These are phyloP conservation scores for Brachypalpus laphriformis DNA, from an alignment of 2,888 invertebrate genomes.

Conservation along the genomic window DNA sequence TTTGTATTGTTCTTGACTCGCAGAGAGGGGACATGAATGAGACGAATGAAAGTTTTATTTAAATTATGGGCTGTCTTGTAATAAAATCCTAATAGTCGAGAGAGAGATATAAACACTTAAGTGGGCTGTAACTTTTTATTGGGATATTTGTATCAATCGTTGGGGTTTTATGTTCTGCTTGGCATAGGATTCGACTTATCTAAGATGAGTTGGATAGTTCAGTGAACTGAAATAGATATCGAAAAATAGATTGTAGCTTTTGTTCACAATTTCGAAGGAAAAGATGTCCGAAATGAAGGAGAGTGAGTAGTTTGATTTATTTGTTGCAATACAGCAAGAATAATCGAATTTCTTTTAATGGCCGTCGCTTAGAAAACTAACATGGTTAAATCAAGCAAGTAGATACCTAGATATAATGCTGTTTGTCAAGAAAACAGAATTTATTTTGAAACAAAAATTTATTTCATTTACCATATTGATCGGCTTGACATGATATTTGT, in stretches of 20 bases:
- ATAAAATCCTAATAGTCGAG: conserved; percentile 37
- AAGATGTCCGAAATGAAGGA: too few species aligned
- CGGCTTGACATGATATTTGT: too few species aligned
- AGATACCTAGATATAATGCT: too few species aligned
- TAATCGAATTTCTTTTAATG: too few species aligned
- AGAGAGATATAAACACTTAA: background rate
- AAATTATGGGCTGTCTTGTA: conserved; percentile 36
- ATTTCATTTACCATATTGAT: too few species aligned
- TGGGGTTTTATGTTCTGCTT: background rate
- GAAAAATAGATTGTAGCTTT: background rate
- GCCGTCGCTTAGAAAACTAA: too few species aligned
- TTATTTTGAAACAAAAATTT: too few species aligned
- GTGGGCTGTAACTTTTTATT: conserved; percentile 7
- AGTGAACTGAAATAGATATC: conserved; percentile 3
- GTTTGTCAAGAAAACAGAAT: too few species aligned
- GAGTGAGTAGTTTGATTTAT: too few species aligned
- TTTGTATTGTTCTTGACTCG: conserved; percentile 46
- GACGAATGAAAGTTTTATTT: conserved; percentile 20
- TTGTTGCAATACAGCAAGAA: too few species aligned
- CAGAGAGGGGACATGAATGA: background rate
- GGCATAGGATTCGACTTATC: background rate
- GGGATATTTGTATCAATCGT: conserved; percentile 15
- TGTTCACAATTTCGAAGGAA: too few species aligned
- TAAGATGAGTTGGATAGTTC: background rate
- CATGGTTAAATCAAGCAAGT: too few species aligned